These are phyloP conservation scores for Neotragus pygmaeus DNA, from an alignment of 2,113 vertebrate species.

Conservation along the genomic window DNA sequence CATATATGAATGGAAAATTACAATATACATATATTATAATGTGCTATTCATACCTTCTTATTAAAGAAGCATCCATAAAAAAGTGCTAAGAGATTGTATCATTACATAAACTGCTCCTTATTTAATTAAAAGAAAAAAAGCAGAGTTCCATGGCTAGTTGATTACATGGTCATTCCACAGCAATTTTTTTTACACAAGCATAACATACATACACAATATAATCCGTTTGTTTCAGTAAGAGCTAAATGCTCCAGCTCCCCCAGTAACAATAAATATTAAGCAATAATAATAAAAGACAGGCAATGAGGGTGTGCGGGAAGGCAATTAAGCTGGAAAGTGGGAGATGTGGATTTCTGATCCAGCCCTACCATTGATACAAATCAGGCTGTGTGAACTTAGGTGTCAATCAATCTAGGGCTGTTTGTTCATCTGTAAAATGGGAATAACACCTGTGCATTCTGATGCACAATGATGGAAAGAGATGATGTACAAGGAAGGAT, in stretches of 20 bases:
- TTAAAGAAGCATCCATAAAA: background rate
- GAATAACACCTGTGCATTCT: background rate
- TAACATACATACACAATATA: background rate
- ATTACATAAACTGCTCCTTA: background rate
- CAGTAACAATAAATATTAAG: background rate
- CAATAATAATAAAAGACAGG: background rate
- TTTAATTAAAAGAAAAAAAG: conserved; percentile 9
- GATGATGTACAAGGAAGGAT: background rate
- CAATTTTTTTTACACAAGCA: background rate
- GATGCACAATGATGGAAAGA: background rate
- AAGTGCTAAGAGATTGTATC: background rate
- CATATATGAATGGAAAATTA: background rate
- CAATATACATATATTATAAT: background rate
- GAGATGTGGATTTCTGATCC: background rate
- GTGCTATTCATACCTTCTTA: background rate
- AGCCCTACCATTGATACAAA: background rate
- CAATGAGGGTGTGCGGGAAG: background rate
- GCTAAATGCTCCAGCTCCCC: background rate
- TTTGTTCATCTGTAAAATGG: conserved; percentile 21
- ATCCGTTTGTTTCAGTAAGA: background rate
- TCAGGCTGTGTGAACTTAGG: background rate
- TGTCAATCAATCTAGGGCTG: background rate
- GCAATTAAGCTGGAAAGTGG: background rate
- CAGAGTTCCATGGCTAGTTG: background rate
- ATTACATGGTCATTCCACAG: background rate